Conservation (phyloP, 2,797 vertebrate species). For the Peromyscus aztecus region DNA sequence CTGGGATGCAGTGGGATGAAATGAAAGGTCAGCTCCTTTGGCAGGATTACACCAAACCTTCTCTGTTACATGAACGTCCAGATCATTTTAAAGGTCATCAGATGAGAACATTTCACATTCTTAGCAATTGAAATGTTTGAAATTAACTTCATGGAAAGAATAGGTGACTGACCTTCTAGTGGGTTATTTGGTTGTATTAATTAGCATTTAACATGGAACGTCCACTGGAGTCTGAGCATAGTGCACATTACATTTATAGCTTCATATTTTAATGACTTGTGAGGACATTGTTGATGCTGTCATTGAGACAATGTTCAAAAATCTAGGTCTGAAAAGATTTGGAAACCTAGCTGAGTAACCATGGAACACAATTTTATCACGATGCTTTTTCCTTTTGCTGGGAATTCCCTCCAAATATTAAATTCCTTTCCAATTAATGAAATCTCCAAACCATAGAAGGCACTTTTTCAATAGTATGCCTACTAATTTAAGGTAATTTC, state of each 20-base stretch:
- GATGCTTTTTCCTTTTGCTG: conserved; percentile 27
- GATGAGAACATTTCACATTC: conserved; percentile 65
- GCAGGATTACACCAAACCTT: conserved; percentile 55
- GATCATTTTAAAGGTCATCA: conserved; percentile 69
- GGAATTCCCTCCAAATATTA: not conserved
- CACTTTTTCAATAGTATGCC: not conserved
- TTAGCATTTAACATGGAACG: conserved; percentile 37
- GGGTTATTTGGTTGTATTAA: conserved; percentile 47
- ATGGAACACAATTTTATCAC: not conserved
- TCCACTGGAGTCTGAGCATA: not conserved
- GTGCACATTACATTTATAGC: not conserved
- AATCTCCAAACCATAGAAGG: not conserved
- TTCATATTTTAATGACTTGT: conserved; percentile 19
- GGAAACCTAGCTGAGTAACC: not conserved
- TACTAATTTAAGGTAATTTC: not conserved
- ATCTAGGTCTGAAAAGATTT: conserved; percentile 34
- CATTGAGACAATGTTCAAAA: not conserved
- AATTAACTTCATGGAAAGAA: conserved; percentile 38
- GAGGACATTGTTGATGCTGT: not conserved
- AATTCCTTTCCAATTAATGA: conserved; percentile 15
- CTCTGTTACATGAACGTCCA: conserved; percentile 56
- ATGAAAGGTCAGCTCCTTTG: conserved; percentile 68
- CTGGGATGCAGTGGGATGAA: conserved; percentile 61
- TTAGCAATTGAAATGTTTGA: conserved; percentile 46
- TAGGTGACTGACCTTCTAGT: conserved; percentile 29